A percentile compares a stretch with the other conserved stretches of the same genome.
phyloP scores from a whole-genome alignment of 2,113 vertebrate species.

The Symphodus melops region DNA sequence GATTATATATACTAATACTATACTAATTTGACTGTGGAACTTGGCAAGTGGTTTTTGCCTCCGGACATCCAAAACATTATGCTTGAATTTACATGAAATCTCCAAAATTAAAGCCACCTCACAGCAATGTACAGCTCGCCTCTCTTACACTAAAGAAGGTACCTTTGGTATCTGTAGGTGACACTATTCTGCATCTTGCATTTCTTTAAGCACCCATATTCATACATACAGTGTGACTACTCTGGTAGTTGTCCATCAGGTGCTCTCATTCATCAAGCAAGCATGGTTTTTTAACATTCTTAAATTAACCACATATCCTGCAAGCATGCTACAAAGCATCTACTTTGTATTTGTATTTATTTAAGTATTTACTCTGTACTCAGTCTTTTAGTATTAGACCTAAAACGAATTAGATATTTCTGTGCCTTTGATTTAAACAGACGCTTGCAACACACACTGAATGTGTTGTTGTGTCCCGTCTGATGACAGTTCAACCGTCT shows the following conservation, averaged over 20 bases:
- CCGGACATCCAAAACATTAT: conserved; percentile 45
- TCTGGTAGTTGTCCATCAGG: conserved; percentile 22
- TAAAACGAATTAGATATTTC: conserved; percentile 56
- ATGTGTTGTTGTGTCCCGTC: conserved; percentile 25
- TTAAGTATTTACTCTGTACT: conserved; percentile 20
- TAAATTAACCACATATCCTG: conserved; percentile 33
- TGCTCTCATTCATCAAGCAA: conserved; percentile 40
- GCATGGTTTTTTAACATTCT: conserved; percentile 25
- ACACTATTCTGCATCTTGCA: conserved; percentile 15
- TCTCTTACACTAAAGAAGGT: conserved; percentile 20
- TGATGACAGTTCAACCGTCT: conserved; percentile 12
- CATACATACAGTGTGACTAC: conserved; percentile 11
- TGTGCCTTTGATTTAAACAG: conserved; percentile 73
- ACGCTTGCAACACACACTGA: conserved; percentile 29
- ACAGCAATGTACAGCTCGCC: conserved; percentile 15
- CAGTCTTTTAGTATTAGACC: conserved; percentile 40
- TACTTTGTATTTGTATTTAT: conserved; percentile 23
- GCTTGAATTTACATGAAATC: conserved; percentile 40
- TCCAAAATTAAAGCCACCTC: conserved; percentile 28
- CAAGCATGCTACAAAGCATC: conserved; percentile 29
- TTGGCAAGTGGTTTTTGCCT: conserved; percentile 22
- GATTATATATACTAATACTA: conserved; percentile 58
- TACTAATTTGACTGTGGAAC: conserved; percentile 33
- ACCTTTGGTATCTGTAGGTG: conserved; percentile 6
- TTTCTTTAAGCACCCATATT: conserved; percentile 17